Conservation (phyloP, 30 jellyfish, hydroid and myxozoan species). For the Hydra vulgaris region DNA sequence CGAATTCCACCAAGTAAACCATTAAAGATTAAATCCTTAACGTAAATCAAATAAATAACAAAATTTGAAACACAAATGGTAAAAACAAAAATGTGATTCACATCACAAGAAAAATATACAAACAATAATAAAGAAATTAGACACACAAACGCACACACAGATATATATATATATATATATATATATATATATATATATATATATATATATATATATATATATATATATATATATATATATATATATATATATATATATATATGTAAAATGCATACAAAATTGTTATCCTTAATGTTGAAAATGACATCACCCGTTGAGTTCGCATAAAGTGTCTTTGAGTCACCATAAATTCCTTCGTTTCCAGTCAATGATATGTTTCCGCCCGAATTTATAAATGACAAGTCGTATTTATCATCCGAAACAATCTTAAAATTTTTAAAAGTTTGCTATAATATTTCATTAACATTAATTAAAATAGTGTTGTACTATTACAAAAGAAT, state of each 20-base stretch:
- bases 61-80: too few relatives aligned
- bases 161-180: too few relatives aligned
- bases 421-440: not conserved
- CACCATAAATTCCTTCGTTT: slow-evolving; percentile 70
- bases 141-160: too few relatives aligned
- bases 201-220: too few relatives aligned
- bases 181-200: too few relatives aligned
- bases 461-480: too few relatives aligned
- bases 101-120: too few relatives aligned
- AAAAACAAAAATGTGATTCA: not conserved
- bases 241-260: too few relatives aligned
- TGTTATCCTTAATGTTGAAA: slow-evolving; percentile 35
- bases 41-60: not conserved
- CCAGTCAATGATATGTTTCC: slow-evolving; percentile 43
- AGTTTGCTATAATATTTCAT: too few relatives aligned
- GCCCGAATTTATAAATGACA: not conserved
- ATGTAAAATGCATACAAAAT: slow-evolving; percentile 22
- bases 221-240: too few relatives aligned
- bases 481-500: too few relatives aligned
- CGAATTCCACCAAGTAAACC: slow-evolving; percentile 22
- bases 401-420: slow-evolving; percentile 13
- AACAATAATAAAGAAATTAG: too few relatives aligned
- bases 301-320: slow-evolving; percentile 41
- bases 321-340: slow-evolving; percentile 31
- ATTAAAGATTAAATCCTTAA: slow-evolving; percentile 2